Evolutionary conservation across 2,888 invertebrate genomes (phyloP).

Genomic region (Drosophila picticornis): DNA sequence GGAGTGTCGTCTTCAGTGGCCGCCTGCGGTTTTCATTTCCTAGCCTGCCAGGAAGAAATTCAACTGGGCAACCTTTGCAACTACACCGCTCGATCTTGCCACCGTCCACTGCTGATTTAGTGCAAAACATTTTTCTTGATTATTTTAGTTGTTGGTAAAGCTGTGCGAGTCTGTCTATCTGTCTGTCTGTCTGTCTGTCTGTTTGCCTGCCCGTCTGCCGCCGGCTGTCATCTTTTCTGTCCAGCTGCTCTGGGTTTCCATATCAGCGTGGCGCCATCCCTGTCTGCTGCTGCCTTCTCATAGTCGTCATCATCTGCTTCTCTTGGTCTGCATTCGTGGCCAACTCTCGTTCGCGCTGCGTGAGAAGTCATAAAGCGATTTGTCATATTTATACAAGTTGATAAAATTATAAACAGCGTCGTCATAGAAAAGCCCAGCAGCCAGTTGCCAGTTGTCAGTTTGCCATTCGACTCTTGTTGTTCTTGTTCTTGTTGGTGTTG

Average conservation of each 20-base stretch:
- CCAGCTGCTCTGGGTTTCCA: slow-evolving; percentile 40
- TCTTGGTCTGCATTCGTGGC: slow-evolving; percentile 1
- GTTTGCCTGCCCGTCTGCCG: slow-evolving; percentile 27
- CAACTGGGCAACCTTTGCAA: slow-evolving; percentile 56
- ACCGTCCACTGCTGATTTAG: slow-evolving; percentile 64
- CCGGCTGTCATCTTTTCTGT: slow-evolving; percentile 43
- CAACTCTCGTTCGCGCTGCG: slow-evolving; percentile 48
- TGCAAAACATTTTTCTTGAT: slow-evolving; percentile 79
- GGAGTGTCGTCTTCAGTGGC: slow-evolving; percentile 38
- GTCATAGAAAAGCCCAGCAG: slow-evolving; percentile 29
- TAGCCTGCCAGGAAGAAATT: slow-evolving; percentile 31
- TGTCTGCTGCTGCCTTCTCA: not conserved
- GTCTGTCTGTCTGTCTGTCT: not conserved
- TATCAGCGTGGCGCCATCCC: slow-evolving; percentile 46
- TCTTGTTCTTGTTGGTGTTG: not conserved
- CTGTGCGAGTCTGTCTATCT: slow-evolving; percentile 38
- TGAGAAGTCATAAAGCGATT: slow-evolving; percentile 81
- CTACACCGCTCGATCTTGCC: slow-evolving; percentile 1
- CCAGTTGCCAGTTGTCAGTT: slow-evolving; percentile 20
- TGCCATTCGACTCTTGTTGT: not conserved
- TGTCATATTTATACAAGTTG: slow-evolving; percentile 83
- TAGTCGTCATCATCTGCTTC: not conserved
- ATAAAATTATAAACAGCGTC: slow-evolving; percentile 81
- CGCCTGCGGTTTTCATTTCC: slow-evolving; percentile 76
- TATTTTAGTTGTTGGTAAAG: slow-evolving; percentile 65